A percentile compares a stretch with the other conserved stretches of the same genome.
Evolutionary conservation across 2,888 invertebrate species (phyloP).

Genomic region (Leptinotarsa rubiginosa): DNA sequence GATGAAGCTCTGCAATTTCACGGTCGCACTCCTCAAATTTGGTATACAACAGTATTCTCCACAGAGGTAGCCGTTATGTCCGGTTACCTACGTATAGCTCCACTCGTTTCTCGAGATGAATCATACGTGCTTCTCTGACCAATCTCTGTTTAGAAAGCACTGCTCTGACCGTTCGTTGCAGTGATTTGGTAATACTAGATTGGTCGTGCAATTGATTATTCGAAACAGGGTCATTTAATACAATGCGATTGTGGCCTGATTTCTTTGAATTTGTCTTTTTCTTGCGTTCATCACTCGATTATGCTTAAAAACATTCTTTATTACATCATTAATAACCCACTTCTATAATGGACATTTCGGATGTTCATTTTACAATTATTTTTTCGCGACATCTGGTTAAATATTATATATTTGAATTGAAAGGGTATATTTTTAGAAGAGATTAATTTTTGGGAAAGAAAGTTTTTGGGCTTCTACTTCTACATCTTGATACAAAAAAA

Average conservation of each 20-base stretch:
- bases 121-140: constrained; percentile 28
- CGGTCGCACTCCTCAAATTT: constrained; percentile 22
- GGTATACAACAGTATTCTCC: constrained; percentile 21
- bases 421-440: too few relatives aligned
- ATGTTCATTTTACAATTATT: too few relatives aligned
- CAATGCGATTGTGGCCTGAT: constrained; percentile 18
- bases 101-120: constrained; percentile 24
- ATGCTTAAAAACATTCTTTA: not conserved
- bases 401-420: too few relatives aligned
- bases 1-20: constrained; percentile 21
- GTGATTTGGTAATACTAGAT: constrained; percentile 21
- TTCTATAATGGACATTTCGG: too few relatives aligned
- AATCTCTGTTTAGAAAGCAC: constrained; percentile 28
- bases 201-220: constrained; percentile 21
- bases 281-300: not conserved
- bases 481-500: too few relatives aligned
- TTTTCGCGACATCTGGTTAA: too few relatives aligned
- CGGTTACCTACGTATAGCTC: constrained; percentile 15
- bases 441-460: too few relatives aligned
- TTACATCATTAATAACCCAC: not conserved
- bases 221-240: constrained; percentile 29
- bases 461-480: too few relatives aligned
- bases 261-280: not conserved
- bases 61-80: constrained; percentile 21
- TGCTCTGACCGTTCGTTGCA: constrained; percentile 12